A percentile compares a stretch with the other conserved stretches of the same genome.
phyloP scores from a whole-genome alignment of 2,113 vertebrate genomes.

The Nesogale talazaci region DNA sequence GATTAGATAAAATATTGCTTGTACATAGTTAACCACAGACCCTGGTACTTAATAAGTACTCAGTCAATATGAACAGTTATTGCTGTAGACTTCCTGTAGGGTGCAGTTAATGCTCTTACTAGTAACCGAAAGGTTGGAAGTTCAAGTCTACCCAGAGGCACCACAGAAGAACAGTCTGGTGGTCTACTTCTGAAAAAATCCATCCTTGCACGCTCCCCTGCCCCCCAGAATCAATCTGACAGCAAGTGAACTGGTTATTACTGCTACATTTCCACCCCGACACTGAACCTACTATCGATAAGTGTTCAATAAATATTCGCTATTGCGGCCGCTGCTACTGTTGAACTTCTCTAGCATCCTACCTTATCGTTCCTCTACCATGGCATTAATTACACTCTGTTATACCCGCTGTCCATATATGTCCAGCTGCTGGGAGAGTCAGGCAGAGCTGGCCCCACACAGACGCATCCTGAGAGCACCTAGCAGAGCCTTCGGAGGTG shows the following conservation, averaged over 20 bases:
- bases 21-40: neutral
- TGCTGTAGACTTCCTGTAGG: neutral
- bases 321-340: neutral
- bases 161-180: neutral
- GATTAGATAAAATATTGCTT: neutral
- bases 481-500: rapidly evolving
- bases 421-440: neutral
- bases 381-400: neutral
- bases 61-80: neutral
- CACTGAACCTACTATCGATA: neutral
- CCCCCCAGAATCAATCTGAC: neutral
- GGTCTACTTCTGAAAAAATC: neutral
- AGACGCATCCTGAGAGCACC: neutral
- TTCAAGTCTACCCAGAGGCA: neutral
- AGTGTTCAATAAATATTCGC: neutral
- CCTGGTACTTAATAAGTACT: neutral
- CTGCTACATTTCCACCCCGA: neutral
- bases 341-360: neutral
- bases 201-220: neutral
- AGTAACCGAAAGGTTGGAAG: neutral
- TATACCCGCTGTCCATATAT: neutral
- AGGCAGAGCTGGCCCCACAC: neutral
- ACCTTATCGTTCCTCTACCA: neutral
- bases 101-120: neutral
- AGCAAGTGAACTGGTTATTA: neutral